These are phyloP conservation scores for Cirrhinus molitorella DNA, from an alignment of 2,797 vertebrate species.

Conservation along the genomic window DNA sequence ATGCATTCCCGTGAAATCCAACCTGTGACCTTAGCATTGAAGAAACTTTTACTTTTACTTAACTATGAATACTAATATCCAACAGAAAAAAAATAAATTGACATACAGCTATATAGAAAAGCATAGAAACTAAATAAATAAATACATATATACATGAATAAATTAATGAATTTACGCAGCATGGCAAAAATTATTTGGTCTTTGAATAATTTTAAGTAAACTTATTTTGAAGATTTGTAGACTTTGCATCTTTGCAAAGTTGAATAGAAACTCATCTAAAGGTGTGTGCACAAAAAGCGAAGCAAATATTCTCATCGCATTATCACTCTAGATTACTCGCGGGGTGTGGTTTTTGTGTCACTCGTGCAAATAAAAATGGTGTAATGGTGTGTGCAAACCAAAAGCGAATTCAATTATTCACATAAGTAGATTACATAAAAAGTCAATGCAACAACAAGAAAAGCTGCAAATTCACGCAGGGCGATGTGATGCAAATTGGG, in stretches of 20 bases:
- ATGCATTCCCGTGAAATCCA: neutral
- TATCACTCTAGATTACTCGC: too few species aligned
- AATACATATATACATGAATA: neutral
- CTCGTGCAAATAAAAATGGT: too few species aligned
- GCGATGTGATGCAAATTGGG: too few species aligned
- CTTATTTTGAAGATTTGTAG: neutral
- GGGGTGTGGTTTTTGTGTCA: too few species aligned
- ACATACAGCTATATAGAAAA: neutral
- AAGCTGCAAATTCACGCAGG: too few species aligned
- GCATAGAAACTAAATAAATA: neutral
- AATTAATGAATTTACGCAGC: neutral
- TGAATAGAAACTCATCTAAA: neutral
- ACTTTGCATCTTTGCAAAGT: neutral
- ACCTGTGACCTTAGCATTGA: neutral
- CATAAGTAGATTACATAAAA: too few species aligned
- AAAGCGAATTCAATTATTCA: too few species aligned
- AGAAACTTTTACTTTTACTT: neutral
- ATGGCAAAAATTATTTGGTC: neutral
- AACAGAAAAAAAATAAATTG: neutral
- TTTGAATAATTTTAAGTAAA: neutral
- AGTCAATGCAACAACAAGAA: too few species aligned
- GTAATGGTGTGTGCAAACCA: too few species aligned
- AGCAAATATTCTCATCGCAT: too few species aligned
- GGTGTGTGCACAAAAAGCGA: too few species aligned
- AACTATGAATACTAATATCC: too few species aligned